Evolutionary conservation across 2,888 invertebrate genomes (phyloP).

Genomic region (Aphrophora alni): DNA sequence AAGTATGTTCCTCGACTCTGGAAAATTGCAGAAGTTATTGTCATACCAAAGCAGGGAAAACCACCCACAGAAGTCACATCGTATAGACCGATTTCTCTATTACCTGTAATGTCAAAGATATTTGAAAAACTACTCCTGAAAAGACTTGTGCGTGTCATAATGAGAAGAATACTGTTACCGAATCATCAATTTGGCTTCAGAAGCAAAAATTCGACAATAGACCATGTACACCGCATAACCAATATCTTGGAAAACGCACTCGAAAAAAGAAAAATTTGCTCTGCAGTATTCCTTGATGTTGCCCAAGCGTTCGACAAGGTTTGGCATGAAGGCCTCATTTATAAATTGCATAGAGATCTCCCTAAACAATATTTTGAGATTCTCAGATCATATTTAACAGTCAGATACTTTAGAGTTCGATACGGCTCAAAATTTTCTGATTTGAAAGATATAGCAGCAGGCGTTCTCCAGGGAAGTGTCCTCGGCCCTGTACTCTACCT

Average conservation of each 20-base stretch:
- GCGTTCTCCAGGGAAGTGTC: no score
- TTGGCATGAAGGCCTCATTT: no score
- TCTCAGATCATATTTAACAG: no score
- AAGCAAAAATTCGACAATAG: slow-evolving; percentile 50
- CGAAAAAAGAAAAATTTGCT: slow-evolving; percentile 28
- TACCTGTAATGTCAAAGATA: slow-evolving; percentile 46
- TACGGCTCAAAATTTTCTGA: no score
- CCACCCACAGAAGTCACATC: slow-evolving; percentile 36
- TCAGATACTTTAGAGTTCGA: no score
- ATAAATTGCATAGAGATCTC: no score
- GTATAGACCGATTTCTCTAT: slow-evolving; percentile 51
- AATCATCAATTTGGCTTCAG: slow-evolving; percentile 53
- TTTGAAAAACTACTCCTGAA: not conserved
- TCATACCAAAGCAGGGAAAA: slow-evolving; percentile 50
- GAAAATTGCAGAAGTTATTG: slow-evolving; percentile 48
- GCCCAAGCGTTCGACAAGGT: not conserved
- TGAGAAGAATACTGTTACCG: slow-evolving; percentile 44
- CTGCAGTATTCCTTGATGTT: not conserved
- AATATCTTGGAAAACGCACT: slow-evolving; percentile 48
- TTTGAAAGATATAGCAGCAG: no score
- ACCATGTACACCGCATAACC: slow-evolving; percentile 51
- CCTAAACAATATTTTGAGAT: no score
- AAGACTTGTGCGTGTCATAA: slow-evolving; percentile 44
- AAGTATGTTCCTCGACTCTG: slow-evolving; percentile 45
- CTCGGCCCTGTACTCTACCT: no score